phyloP scores from a whole-genome alignment of 2,888 invertebrate genomes.

The Agonopterix arenella region DNA sequence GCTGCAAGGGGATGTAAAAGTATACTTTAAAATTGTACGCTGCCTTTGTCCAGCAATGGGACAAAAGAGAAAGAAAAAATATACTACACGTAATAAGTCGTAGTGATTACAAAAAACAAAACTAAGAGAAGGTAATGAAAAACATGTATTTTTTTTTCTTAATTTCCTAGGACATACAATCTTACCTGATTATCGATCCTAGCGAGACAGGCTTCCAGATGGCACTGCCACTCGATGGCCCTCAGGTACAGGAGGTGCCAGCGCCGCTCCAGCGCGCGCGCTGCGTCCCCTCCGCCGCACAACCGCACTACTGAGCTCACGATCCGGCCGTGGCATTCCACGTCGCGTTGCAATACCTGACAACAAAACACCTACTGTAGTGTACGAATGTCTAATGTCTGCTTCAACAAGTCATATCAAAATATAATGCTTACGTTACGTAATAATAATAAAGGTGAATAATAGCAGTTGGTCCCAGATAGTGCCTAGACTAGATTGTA shows the following conservation, averaged over 20 bases:
- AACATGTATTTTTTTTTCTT: too few species aligned
- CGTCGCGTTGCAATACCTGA: slow-evolving; percentile 94
- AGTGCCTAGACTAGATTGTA: too few species aligned
- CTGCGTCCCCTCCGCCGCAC: slow-evolving; percentile 82
- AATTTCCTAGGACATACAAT: neutral
- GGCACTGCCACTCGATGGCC: slow-evolving; percentile 94
- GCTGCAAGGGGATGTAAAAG: too few species aligned
- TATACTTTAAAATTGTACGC: too few species aligned
- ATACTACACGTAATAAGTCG: too few species aligned
- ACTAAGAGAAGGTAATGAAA: too few species aligned
- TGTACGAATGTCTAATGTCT: neutral
- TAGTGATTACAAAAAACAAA: too few species aligned
- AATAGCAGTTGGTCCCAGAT: too few species aligned
- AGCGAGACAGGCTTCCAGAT: slow-evolving; percentile 87
- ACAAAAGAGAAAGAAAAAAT: too few species aligned
- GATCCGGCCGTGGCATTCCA: slow-evolving; percentile 93
- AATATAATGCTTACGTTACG: neutral
- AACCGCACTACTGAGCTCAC: slow-evolving; percentile 87
- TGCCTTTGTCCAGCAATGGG: too few species aligned
- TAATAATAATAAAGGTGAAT: too few species aligned
- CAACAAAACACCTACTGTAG: neutral
- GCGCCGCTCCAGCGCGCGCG: slow-evolving; percentile 86
- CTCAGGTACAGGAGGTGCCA: slow-evolving; percentile 94
- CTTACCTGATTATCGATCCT: slow-evolving; percentile 78
- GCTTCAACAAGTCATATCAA: neutral